phyloP scores from a whole-genome alignment of 2,113 vertebrate species.

The Pao palembangensis region DNA sequence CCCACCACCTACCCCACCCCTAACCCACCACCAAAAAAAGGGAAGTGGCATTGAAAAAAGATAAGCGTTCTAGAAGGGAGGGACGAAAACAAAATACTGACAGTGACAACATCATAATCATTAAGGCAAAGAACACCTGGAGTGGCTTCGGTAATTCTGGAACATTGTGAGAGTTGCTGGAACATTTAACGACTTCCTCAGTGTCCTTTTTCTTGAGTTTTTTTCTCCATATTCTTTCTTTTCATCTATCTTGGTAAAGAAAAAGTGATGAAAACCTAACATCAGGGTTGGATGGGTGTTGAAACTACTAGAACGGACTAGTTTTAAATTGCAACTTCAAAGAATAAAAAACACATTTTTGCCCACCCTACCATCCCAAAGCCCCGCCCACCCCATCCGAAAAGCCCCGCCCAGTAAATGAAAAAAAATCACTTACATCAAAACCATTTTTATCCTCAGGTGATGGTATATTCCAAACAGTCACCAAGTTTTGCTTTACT shows the following conservation, averaged over 20 bases:
- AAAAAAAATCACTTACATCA: constrained; percentile 81
- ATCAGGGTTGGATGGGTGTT: constrained; percentile 72
- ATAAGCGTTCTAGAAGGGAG: constrained; percentile 41
- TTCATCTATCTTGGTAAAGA: constrained; percentile 44
- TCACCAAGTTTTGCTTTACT: constrained; percentile 74
- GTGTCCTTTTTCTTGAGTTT: constrained; percentile 73
- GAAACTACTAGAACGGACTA: constrained; percentile 78
- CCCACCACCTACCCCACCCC: background rate
- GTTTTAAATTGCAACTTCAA: constrained; percentile 74
- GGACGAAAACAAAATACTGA: constrained; percentile 40
- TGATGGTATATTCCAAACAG: constrained; percentile 78
- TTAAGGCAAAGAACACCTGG: constrained; percentile 81
- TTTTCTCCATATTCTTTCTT: constrained; percentile 62
- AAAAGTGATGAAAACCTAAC: constrained; percentile 76
- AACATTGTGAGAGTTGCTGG: constrained; percentile 74
- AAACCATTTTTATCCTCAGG: constrained; percentile 77
- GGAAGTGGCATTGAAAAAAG: constrained; percentile 11
- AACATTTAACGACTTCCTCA: constrained; percentile 75
- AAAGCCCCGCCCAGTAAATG: constrained; percentile 57
- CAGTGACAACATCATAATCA: constrained; percentile 72
- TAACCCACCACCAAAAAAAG: constrained; percentile 15
- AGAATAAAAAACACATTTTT: constrained; percentile 70
- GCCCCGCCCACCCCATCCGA: constrained; percentile 26
- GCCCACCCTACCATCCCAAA: constrained; percentile 19
- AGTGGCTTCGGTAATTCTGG: constrained; percentile 74